Evolutionary conservation across 2,888 invertebrate genomes (phyloP).

Genomic region (Platypus cylindrus): DNA sequence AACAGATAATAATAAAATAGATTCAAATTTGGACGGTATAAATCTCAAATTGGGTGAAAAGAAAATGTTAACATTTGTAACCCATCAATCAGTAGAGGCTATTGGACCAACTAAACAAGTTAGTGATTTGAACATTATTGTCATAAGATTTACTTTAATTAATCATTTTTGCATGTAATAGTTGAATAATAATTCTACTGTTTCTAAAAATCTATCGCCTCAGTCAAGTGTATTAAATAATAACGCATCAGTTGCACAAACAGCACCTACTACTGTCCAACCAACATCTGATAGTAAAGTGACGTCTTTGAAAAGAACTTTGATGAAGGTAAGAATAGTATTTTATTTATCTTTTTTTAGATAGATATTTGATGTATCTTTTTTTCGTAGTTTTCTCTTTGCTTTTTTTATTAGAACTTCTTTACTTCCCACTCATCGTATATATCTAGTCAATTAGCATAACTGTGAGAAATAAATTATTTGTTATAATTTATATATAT

Average conservation of each 20-base stretch:
- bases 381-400: too few species aligned
- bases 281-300: constrained; percentile 33
- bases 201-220: constrained; percentile 12
- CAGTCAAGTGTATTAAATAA: constrained; percentile 35
- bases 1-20: neutral
- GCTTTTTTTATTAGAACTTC: too few species aligned
- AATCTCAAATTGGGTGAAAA: constrained; percentile 8
- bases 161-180: constrained; percentile 4
- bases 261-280: constrained; percentile 21
- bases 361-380: too few species aligned
- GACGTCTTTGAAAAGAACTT: constrained; percentile 39
- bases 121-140: constrained; percentile 1
- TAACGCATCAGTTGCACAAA: constrained; percentile 10
- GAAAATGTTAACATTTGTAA: constrained; percentile 4
- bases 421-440: too few species aligned
- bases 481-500: too few species aligned
- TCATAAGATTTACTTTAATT: neutral
- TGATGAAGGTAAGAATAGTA: constrained; percentile 29
- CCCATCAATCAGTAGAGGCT: constrained; percentile 19
- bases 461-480: too few species aligned
- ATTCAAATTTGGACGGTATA: constrained; percentile 9
- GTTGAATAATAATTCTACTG: constrained; percentile 27
- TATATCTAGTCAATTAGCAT: too few species aligned
- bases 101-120: constrained; percentile 30
- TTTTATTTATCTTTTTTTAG: too few species aligned